Conservation (phyloP, 2,113 vertebrate genomes). For the Nettapus auritus region DNA sequence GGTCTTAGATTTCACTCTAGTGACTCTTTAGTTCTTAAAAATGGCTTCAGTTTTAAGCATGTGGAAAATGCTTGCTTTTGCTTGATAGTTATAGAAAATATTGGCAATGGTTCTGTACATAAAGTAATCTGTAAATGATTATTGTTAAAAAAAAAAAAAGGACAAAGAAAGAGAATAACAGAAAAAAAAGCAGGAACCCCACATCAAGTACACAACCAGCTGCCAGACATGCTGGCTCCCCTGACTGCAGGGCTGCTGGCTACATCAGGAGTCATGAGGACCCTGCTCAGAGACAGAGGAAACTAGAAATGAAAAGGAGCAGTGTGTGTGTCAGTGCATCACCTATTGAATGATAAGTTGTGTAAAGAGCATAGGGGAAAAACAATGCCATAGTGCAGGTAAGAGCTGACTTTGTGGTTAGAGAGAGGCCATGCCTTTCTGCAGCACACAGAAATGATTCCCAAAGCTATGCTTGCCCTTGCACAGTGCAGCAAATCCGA, state of each 20-base stretch:
- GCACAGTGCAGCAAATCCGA: neutral
- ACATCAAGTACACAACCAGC: neutral
- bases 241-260: neutral
- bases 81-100: neutral
- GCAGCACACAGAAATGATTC: neutral
- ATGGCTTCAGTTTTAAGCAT: neutral
- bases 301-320: neutral
- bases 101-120: neutral
- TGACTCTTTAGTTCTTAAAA: neutral
- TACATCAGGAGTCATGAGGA: neutral
- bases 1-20: conserved; percentile 18
- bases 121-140: neutral
- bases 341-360: neutral
- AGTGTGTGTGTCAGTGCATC: neutral
- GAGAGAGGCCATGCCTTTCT: neutral
- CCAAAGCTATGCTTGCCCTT: neutral
- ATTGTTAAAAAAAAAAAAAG: neutral
- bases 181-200: neutral
- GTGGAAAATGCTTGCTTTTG: conserved; percentile 23
- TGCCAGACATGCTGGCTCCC: neutral
- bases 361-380: rapidly evolving
- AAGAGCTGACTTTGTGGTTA: neutral
- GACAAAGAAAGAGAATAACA: neutral
- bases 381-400: neutral
- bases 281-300: neutral